phyloP scores from a whole-genome alignment of 2,797 vertebrate species.

The Rhynchotus rufescens region DNA sequence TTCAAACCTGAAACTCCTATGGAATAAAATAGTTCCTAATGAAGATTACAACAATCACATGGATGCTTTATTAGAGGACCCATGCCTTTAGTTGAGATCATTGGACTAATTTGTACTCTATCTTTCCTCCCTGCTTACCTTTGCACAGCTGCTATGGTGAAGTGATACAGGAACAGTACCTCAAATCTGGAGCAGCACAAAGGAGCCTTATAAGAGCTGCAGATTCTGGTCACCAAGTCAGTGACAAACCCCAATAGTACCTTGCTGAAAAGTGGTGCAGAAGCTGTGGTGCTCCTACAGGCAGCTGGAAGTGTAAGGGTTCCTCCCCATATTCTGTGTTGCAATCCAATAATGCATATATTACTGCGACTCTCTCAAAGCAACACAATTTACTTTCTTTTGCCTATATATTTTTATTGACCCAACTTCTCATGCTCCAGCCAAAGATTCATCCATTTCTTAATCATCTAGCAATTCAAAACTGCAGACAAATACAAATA shows the following conservation, averaged over 20 bases:
- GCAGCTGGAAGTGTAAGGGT: not conserved
- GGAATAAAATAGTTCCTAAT: not conserved
- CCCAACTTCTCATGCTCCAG: not conserved
- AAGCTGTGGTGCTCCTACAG: not conserved
- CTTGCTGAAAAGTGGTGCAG: not conserved
- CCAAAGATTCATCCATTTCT: fast-evolving
- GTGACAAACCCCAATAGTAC: not conserved
- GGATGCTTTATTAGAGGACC: not conserved
- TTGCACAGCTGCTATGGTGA: not conserved
- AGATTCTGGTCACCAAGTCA: not conserved
- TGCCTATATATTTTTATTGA: not conserved
- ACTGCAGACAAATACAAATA: not conserved
- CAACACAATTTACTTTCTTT: not conserved
- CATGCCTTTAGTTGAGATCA: not conserved
- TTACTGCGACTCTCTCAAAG: not conserved
- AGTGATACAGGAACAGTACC: not conserved
- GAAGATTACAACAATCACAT: not conserved
- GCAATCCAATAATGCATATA: not conserved
- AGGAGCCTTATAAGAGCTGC: not conserved
- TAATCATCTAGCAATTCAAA: not conserved
- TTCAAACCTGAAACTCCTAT: not conserved
- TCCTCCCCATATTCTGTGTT: not conserved
- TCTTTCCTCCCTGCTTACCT: not conserved
- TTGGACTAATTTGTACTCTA: not conserved
- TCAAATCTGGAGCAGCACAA: not conserved